phyloP scores from a whole-genome alignment of 2,797 vertebrate species.

The Botia kubotai region DNA sequence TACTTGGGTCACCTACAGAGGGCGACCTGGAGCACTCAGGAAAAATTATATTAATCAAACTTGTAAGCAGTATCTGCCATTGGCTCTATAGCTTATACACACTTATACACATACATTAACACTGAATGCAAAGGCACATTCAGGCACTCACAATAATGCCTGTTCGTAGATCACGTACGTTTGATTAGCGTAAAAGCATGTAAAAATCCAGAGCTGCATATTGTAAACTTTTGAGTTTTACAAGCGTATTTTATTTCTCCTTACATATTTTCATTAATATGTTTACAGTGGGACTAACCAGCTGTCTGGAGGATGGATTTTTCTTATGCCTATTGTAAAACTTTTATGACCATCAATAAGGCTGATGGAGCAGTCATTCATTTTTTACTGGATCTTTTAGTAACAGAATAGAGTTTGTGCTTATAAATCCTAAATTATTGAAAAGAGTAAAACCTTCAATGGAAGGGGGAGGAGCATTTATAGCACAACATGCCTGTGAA shows the following conservation, averaged over 20 bases:
- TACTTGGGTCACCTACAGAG: not conserved
- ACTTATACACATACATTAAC: conserved; percentile 12
- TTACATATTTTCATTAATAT: conserved; percentile 67
- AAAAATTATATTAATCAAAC: conserved; percentile 31
- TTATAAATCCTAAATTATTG: conserved; percentile 82
- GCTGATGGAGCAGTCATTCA: conserved; percentile 70
- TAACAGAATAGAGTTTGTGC: conserved; percentile 72
- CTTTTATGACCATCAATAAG: conserved; percentile 75
- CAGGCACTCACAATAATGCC: not conserved
- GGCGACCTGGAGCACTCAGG: conserved; percentile 45
- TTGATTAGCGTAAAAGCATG: conserved; percentile 70
- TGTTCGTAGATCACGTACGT: conserved; percentile 21
- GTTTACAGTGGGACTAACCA: conserved; percentile 68
- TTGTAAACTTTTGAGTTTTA: conserved; percentile 63
- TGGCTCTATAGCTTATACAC: not conserved
- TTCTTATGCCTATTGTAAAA: conserved; percentile 76
- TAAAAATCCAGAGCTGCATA: conserved; percentile 61
- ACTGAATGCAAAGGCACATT: not conserved
- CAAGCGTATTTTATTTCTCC: conserved; percentile 58
- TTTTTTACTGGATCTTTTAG: conserved; percentile 72
- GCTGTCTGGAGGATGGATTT: conserved; percentile 72
- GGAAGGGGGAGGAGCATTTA: conserved; percentile 56
- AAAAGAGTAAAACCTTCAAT: conserved; percentile 74
- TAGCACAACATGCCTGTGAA: conserved; percentile 69
- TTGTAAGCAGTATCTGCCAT: not conserved